Evolutionary conservation across 2,888 invertebrate genomes (phyloP).

Genomic region (Sinhomidia bicolor): DNA sequence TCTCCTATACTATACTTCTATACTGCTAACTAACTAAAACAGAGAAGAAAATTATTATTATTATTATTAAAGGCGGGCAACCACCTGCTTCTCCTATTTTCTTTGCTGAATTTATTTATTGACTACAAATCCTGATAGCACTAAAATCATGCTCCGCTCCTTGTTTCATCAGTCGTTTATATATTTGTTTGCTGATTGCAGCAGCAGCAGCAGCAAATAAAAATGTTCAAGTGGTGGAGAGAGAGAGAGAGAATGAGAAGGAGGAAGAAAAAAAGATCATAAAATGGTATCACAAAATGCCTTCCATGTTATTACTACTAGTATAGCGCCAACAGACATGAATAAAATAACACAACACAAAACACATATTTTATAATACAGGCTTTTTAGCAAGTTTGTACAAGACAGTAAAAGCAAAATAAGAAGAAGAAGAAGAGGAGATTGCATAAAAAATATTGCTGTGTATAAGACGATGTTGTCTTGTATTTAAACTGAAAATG

Average conservation of each 20-base stretch:
- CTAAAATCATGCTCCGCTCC: constrained; percentile 56
- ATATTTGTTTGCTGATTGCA: constrained; percentile 24
- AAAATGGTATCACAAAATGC: constrained; percentile 70
- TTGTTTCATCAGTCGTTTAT: constrained; percentile 16
- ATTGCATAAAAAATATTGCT: constrained; percentile 39
- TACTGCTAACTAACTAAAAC: background rate
- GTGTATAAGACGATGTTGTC: background rate
- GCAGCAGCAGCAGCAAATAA: background rate
- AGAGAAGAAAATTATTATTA: no score
- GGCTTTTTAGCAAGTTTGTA: background rate
- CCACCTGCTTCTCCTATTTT: constrained; percentile 61
- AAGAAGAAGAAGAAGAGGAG: no score
- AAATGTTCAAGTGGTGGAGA: background rate
- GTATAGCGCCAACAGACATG: constrained; percentile 63
- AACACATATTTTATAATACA: background rate
- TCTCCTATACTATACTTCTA: background rate
- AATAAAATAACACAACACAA: constrained; percentile 44
- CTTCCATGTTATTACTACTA: constrained; percentile 61
- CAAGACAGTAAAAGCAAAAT: no score
- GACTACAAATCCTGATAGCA: constrained; percentile 60
- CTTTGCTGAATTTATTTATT: constrained; percentile 44
- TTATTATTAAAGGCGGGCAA: background rate
- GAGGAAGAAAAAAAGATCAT: constrained; percentile 40
- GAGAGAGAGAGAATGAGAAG: constrained; percentile 13
- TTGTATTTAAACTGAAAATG: background rate